Evolutionary conservation across 2,888 invertebrate genomes (phyloP).

Genomic region (Chromoteleia sp.): DNA sequence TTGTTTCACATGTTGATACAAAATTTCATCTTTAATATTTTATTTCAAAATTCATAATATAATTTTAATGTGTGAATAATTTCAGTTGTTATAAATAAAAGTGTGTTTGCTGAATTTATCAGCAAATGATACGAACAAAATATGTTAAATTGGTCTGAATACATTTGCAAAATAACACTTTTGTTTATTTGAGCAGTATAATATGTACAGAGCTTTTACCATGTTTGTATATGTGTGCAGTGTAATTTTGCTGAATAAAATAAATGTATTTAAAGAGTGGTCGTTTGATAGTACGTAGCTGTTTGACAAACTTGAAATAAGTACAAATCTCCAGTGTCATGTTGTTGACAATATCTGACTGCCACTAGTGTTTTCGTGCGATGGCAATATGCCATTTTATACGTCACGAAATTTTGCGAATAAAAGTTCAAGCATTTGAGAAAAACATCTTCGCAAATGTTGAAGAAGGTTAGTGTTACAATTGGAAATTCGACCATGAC

Average conservation of each 20-base stretch:
- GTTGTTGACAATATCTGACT: conserved; percentile 64
- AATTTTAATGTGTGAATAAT: conserved; percentile 1
- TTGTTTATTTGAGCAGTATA: conserved; percentile 23
- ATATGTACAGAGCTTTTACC: conserved; percentile 20
- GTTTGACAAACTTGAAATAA: conserved; percentile 59
- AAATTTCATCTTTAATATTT: background rate
- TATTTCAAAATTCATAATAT: conserved; percentile 10
- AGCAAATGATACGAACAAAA: background rate
- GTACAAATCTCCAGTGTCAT: conserved; percentile 55
- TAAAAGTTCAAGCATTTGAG: conserved; percentile 63
- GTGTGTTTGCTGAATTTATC: conserved; percentile 3
- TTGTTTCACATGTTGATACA: background rate
- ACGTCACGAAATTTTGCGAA: conserved; percentile 52
- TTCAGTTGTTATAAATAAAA: conserved; percentile 28
- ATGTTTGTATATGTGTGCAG: conserved; percentile 23
- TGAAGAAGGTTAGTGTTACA: conserved; percentile 57
- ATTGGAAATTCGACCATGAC: conserved; percentile 1
- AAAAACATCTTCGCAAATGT: conserved; percentile 24
- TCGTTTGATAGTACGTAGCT: conserved; percentile 31
- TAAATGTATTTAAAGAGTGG: conserved; percentile 10
- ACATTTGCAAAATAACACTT: background rate
- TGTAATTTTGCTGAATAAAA: conserved; percentile 10
- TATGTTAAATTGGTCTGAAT: conserved; percentile 3
- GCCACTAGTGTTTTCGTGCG: conserved; percentile 50
- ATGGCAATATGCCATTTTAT: conserved; percentile 66